These are phyloP conservation scores for Alethe diademata DNA, from an alignment of 2,113 vertebrate genomes.

Conservation along the genomic window DNA sequence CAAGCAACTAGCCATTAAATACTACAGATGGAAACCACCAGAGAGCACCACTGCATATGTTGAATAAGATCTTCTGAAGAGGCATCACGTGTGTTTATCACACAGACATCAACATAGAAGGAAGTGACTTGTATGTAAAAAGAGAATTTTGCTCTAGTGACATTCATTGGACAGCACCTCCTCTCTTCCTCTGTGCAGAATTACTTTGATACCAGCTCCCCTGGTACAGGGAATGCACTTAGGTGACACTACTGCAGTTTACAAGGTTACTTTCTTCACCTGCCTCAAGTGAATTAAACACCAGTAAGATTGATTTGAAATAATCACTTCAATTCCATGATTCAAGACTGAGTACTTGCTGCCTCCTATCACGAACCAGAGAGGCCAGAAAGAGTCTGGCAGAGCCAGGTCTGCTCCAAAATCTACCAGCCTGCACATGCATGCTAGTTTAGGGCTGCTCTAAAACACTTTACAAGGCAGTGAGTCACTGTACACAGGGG, in stretches of 20 bases:
- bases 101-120: background rate
- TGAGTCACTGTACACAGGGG: background rate
- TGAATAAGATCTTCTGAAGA: background rate
- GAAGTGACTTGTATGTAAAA: background rate
- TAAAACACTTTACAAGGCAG: background rate
- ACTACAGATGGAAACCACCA: background rate
- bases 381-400: background rate
- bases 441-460: background rate
- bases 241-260: background rate
- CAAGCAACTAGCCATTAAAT: background rate
- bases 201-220: background rate
- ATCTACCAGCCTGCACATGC: background rate
- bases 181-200: background rate
- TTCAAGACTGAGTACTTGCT: background rate
- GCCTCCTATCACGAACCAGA: background rate
- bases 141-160: background rate
- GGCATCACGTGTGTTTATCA: background rate
- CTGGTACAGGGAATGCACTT: background rate
- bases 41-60: background rate
- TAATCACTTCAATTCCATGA: background rate
- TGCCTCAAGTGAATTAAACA: background rate
- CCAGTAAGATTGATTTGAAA: background rate
- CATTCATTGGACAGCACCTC: accelerated
- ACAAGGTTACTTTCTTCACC: background rate
- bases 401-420: background rate